A percentile compares a stretch with the other conserved stretches of the same genome.
These are phyloP conservation scores for Lasioglossum leucozonium DNA, from an alignment of 2,888 invertebrate genomes.

Conservation along the genomic window DNA sequence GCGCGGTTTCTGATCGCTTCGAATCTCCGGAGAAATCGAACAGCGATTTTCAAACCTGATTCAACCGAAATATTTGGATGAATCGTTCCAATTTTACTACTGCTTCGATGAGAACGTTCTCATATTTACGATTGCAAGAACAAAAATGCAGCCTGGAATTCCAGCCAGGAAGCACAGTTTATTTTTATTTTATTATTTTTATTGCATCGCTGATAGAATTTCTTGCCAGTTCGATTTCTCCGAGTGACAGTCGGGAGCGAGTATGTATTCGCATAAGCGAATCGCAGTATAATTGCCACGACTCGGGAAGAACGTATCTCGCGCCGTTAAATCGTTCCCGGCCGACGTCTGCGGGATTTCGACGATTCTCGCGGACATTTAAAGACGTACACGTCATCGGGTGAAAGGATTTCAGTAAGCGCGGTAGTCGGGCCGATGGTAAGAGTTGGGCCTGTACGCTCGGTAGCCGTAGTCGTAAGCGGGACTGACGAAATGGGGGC, in stretches of 20 bases:
- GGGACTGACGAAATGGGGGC: too few species aligned
- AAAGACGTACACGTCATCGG: background rate
- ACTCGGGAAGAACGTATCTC: slow-evolving; percentile 2
- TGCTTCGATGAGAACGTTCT: background rate
- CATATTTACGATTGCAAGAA: background rate
- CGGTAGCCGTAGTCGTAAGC: background rate
- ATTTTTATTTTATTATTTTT: too few species aligned
- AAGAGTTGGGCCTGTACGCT: slow-evolving; percentile 12
- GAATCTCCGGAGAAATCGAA: background rate
- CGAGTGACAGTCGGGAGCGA: background rate
- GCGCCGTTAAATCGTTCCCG: slow-evolving; percentile 20
- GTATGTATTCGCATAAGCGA: background rate
- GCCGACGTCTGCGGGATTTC: background rate
- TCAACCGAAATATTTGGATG: background rate
- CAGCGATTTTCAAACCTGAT: background rate
- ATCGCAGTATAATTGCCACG: slow-evolving; percentile 27
- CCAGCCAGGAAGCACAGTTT: background rate
- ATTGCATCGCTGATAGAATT: background rate
- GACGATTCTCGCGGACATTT: slow-evolving; percentile 9
- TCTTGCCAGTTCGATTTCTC: background rate
- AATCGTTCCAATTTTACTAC: background rate
- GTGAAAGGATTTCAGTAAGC: slow-evolving; percentile 27
- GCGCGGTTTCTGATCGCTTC: background rate
- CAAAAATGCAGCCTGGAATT: background rate
- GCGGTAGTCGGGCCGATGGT: background rate